Base-by-base conservation (phyloP, 2,888 invertebrate genomes). In the Spatulosminthurus flaviceps region DNA sequence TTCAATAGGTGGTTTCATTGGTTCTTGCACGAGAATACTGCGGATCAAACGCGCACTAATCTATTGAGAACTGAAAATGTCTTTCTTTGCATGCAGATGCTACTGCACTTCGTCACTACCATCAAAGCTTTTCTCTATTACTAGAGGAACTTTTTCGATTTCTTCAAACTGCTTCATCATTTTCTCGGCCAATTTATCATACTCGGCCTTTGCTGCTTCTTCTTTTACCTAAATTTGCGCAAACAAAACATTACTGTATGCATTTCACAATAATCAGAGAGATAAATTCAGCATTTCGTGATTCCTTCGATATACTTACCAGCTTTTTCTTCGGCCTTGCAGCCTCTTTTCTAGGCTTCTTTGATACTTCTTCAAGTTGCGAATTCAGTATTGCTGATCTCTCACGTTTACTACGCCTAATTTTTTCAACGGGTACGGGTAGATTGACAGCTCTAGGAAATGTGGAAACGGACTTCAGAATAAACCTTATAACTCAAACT, bases 161-260 rank as follows among this genome's bases (percentile, higher is more conserved):
- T 82, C 81, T 61, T 83, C 81, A 76, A 84, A 84, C 51, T 82
- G 82, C 26, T 79, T 80, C 61, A 70, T 78, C 13, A 80, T 26
- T 34, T 81, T 79, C 42, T 77, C 41, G 11, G 79, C 81, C 5
- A 73, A 41, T 42, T 81, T 73, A 22, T 77, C 22, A 22, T 21
- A 11, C 24, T 26, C n/a, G n/a, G n/a, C 66, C 22, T 43, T 64
- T 79, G n/a, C n/a, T n/a, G n/a, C n/a, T n/a, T 1, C 76, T 43
- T 29, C 80, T 60, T 41, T 71, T 82, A 22, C 78, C 74, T 66
- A 7, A 64, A 43, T 28, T n/a, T n/a, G n/a, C 13, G 24, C 29
- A 75, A 69, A 22, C 13, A 13, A 67, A 71, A 69, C 9, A 72
- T 26, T 64, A 29, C 73, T 21, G 42, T 2, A 42, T 64, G 2